Percentiles rank a stretch among this genome's conserved stretches.
phyloP scores from a whole-genome alignment of 2,113 vertebrate genomes.

The Lepus timidus region DNA sequence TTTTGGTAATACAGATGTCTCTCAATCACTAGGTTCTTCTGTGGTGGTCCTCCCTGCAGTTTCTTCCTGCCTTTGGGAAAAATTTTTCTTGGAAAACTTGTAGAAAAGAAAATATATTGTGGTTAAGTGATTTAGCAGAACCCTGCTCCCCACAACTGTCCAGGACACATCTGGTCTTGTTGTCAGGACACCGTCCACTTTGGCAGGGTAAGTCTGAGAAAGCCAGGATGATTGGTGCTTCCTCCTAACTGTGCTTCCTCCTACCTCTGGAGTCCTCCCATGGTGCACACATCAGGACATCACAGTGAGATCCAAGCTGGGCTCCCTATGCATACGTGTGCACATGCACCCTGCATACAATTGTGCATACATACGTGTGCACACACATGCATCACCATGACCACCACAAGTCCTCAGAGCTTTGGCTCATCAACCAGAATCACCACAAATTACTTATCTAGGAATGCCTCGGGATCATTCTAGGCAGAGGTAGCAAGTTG shows the following conservation, averaged over 20 bases:
- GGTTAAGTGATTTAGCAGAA: not conserved
- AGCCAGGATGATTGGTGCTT: not conserved
- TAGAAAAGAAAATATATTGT: slow-evolving; percentile 18
- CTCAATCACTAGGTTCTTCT: not conserved
- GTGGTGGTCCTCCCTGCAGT: not conserved
- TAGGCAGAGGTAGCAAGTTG: not conserved
- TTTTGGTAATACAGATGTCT: not conserved
- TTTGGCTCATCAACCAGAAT: not conserved
- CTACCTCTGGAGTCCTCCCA: not conserved
- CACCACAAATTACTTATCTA: not conserved
- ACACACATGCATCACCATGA: not conserved
- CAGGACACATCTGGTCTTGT: not conserved
- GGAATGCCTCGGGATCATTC: not conserved
- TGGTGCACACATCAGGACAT: not conserved
- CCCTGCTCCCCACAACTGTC: not conserved
- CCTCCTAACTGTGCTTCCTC: not conserved
- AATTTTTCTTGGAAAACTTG: not conserved
- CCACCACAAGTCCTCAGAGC: not conserved
- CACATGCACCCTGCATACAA: accelerated
- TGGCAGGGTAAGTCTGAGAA: not conserved
- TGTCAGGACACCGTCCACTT: not conserved
- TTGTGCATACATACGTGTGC: not conserved
- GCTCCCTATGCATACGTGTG: not conserved
- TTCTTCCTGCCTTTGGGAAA: not conserved
- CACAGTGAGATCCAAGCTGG: not conserved